These are phyloP conservation scores for Temnothorax nylanderi DNA, from an alignment of 1,140 invertebrate genomes.

Conservation along the genomic window DNA sequence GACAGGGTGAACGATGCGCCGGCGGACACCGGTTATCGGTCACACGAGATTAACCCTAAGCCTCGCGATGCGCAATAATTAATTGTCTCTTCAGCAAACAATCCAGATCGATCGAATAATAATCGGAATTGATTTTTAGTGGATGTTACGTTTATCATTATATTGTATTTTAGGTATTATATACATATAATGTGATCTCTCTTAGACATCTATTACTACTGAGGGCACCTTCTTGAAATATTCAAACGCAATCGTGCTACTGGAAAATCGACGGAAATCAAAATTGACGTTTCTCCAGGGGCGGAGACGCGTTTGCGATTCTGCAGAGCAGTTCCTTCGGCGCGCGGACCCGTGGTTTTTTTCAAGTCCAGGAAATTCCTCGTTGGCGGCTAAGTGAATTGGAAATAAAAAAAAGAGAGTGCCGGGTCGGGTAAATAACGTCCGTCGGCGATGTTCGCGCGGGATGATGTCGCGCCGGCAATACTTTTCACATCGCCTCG, in stretches of 20 bases:
- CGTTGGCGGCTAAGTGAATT: slow-evolving; percentile 79
- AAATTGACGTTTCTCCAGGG: slow-evolving; percentile 52
- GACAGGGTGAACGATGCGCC: slow-evolving; percentile 58
- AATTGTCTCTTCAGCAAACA: neutral
- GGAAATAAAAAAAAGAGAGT: slow-evolving; percentile 79
- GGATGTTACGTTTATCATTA: neutral
- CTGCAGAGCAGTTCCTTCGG: neutral
- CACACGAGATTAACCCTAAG: slow-evolving; percentile 42
- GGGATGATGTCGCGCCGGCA: slow-evolving; percentile 62
- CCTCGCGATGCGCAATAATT: neutral
- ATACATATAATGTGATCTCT: neutral
- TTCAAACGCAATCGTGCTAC: slow-evolving; percentile 31
- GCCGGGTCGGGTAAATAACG: slow-evolving; percentile 74
- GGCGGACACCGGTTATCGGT: slow-evolving; percentile 39
- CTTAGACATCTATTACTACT: neutral
- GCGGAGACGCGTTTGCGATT: slow-evolving; percentile 49
- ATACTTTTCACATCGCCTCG: slow-evolving; percentile 75
- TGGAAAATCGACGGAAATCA: slow-evolving; percentile 66
- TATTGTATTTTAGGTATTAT: neutral
- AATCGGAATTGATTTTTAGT: neutral
- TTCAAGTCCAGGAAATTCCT: slow-evolving; percentile 68
- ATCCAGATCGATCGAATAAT: neutral
- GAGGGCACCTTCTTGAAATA: slow-evolving; percentile 8
- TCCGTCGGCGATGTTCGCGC: slow-evolving; percentile 54
- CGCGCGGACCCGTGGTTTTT: slow-evolving; percentile 44